Evolutionary conservation across 2,888 invertebrate species (phyloP).

Genomic region (Polydrusus cervinus): DNA sequence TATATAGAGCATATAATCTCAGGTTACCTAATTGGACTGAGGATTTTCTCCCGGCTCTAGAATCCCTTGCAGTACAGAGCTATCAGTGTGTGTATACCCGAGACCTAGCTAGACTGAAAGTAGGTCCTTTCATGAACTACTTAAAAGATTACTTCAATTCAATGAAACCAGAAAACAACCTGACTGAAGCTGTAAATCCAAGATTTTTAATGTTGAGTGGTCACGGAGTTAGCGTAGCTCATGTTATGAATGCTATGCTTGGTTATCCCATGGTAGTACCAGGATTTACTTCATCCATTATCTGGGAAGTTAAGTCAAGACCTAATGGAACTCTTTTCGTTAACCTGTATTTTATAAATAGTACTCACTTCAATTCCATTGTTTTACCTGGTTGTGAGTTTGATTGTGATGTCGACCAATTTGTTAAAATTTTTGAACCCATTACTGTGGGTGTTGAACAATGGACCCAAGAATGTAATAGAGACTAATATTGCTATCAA

Average conservation of each 20-base stretch:
- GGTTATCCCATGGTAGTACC: constrained; percentile 81
- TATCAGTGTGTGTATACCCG: constrained; percentile 74
- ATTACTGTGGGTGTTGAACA: constrained; percentile 73
- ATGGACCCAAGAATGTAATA: constrained; percentile 66
- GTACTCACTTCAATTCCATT: constrained; percentile 70
- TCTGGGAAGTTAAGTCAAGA: constrained; percentile 79
- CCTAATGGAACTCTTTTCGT: constrained; percentile 56
- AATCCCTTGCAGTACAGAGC: constrained; percentile 75
- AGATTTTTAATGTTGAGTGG: constrained; percentile 84
- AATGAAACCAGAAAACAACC: constrained; percentile 45
- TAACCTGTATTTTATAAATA: constrained; percentile 78
- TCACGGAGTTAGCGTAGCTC: constrained; percentile 87
- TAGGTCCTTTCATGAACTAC: constrained; percentile 81
- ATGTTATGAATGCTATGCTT: constrained; percentile 80
- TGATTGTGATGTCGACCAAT: constrained; percentile 78
- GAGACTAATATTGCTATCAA: background rate
- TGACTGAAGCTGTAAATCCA: constrained; percentile 59
- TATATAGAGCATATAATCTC: constrained; percentile 78
- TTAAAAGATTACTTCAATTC: constrained; percentile 77
- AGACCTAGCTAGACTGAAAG: constrained; percentile 75
- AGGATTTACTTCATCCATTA: constrained; percentile 79
- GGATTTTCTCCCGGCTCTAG: constrained; percentile 74
- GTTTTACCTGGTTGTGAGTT: constrained; percentile 78
- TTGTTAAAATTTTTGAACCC: constrained; percentile 73
- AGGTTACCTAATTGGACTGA: constrained; percentile 65